These are phyloP conservation scores for Drosophila tropicalis DNA, from an alignment of 1,140 invertebrate genomes.

Conservation along the genomic window DNA sequence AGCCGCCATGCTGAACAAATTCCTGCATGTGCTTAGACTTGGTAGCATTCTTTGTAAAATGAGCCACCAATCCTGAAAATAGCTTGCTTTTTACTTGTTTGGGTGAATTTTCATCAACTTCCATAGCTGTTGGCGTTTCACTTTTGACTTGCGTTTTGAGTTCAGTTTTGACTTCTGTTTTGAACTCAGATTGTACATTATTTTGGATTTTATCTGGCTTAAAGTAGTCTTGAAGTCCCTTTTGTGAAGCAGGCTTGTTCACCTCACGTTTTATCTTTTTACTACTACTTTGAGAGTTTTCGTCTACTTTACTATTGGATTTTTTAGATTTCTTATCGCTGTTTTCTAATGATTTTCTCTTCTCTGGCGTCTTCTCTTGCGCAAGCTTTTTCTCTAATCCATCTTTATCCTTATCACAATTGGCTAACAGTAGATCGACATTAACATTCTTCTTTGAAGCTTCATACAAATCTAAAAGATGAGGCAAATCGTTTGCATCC, in stretches of 20 bases:
- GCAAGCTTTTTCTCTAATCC: conserved; percentile 22
- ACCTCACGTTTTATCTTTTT: conserved; percentile 38
- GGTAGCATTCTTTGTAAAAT: conserved; percentile 42
- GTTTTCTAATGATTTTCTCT: conserved; percentile 11
- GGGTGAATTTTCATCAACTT: neutral
- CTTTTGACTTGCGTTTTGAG: conserved; percentile 9
- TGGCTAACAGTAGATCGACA: conserved; percentile 84
- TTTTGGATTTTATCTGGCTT: too few relatives aligned
- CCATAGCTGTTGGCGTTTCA: neutral
- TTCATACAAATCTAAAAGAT: conserved; percentile 87
- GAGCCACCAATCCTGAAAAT: conserved; percentile 51
- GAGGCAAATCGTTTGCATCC: conserved; percentile 90
- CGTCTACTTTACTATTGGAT: conserved; percentile 25
- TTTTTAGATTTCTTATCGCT: conserved; percentile 47
- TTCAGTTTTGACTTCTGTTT: neutral
- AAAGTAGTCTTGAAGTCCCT: conserved; percentile 46
- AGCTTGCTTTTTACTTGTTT: conserved; percentile 26
- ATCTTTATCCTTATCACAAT: conserved; percentile 39
- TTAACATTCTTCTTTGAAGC: conserved; percentile 89
- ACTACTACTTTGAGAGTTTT: conserved; percentile 15
- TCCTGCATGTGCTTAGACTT: conserved; percentile 16
- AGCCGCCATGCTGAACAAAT: conserved; percentile 55
- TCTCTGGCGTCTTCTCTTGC: conserved; percentile 53
- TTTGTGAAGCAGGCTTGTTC: conserved; percentile 21
- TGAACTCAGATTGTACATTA: conserved; percentile 12